Base-by-base conservation (phyloP, 2,888 invertebrate genomes). In the Elysia crispata region DNA sequence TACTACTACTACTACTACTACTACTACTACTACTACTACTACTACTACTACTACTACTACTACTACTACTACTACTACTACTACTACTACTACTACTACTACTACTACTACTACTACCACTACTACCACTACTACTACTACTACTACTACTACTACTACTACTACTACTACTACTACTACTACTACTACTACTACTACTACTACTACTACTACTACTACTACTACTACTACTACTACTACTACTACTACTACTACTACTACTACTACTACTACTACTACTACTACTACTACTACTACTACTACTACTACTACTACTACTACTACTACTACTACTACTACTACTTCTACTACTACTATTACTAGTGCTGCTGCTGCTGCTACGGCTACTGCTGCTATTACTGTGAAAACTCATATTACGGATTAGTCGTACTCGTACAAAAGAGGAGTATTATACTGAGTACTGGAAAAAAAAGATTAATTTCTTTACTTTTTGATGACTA, bases 171-270 rank as follows among this genome's bases (percentile, higher is more conserved):
- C 15, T 54, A 23, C 64, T 23, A 11, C 23, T 64, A 28, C 41
- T 74, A 60, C 8, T 57, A 60, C n/a, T 70, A 28, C 75, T 62
- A 62, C 60, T 62, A 31, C 75, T 75, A 75, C 75, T 62, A 75
- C 30, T 62, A 75, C 62, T 28, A 62, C 75, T 30, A 62, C 28
- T 62, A 31, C 62, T 31, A 75, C 62, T 60, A 75, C 60, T n/a
- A 75, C 33, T 30, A 31, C 62, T 31, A 62, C 60, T 62, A 62
- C 30, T 75, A 75, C 75, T 60, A 62, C n/a, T 15, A 62, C 62
- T 30, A 62, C 75, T 31, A 62, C 60, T 25, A 62, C 62, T 62
- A 50, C 75, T 60, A 62, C 70, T 31, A 33, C 33, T 70, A 70
- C 70, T 70, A 70, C 70, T 70, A 70, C 33, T 70, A 70, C 70